Evolutionary conservation across 2,113 vertebrate species (phyloP).

Genomic region (Casuarius casuarius): DNA sequence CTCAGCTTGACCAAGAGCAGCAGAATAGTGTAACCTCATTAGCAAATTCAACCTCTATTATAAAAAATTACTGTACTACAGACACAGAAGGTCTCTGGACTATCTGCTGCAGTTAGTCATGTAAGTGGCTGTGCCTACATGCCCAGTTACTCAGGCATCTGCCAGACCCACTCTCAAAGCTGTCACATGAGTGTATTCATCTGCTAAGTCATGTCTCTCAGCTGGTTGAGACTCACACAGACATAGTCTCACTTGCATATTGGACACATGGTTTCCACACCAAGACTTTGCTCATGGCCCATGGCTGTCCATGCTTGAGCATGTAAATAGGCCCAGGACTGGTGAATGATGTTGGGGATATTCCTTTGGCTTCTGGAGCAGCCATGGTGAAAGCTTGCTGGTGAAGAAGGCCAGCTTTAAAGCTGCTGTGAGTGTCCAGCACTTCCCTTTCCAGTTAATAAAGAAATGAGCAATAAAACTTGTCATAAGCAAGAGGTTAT

Average conservation of each 20-base stretch:
- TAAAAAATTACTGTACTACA: background rate
- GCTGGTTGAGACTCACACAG: background rate
- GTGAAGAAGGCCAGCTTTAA: background rate
- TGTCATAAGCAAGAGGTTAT: background rate
- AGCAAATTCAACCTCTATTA: background rate
- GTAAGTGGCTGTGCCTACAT: background rate
- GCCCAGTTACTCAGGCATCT: background rate
- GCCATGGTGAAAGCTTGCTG: background rate
- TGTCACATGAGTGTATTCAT: background rate
- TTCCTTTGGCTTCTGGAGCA: background rate
- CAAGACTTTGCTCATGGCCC: background rate
- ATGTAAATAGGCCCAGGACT: background rate
- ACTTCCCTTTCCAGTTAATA: background rate
- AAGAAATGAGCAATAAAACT: background rate
- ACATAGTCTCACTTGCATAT: background rate
- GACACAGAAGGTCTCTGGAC: rapidly evolving
- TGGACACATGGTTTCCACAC: background rate
- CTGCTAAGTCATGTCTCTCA: background rate
- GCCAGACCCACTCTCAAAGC: background rate
- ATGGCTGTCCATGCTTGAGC: background rate
- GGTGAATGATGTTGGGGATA: rapidly evolving
- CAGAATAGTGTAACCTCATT: background rate
- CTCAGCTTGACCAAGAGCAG: background rate
- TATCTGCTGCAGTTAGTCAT: background rate
- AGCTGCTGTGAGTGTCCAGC: background rate